Percentiles rank a stretch among this genome's conserved stretches.
Evolutionary conservation across 1,140 invertebrate genomes (phyloP).

Genomic region (Bombus vancouverensis): DNA sequence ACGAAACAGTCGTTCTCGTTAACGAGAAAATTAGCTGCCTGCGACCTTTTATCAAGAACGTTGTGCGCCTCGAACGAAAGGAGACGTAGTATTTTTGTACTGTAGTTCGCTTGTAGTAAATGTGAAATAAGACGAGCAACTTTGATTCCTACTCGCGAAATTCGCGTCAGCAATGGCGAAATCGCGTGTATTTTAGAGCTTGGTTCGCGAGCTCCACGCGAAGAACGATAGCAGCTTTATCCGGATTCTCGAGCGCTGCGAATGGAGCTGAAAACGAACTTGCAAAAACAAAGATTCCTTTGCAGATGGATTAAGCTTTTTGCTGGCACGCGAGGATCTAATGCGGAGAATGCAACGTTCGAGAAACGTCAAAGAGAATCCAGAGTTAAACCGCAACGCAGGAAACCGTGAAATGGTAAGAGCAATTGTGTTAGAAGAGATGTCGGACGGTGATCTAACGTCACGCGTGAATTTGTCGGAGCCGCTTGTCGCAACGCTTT

Average conservation of each 20-base stretch:
- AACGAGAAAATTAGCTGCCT: slow-evolving; percentile 66
- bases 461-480: slow-evolving; percentile 28
- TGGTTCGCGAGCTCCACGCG: background rate
- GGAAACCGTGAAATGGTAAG: background rate
- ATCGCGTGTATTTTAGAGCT: slow-evolving; percentile 49
- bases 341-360: background rate
- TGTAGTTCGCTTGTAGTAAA: slow-evolving; percentile 19
- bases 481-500: background rate
- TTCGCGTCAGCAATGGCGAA: slow-evolving; percentile 51
- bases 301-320: slow-evolving; percentile 4
- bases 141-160: slow-evolving; percentile 1
- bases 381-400: background rate
- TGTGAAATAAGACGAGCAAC: slow-evolving; percentile 12
- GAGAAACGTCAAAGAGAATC: background rate
- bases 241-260: background rate
- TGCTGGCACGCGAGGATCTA: slow-evolving; percentile 5
- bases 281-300: background rate
- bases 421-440: background rate
- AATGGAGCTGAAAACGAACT: background rate
- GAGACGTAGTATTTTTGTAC: background rate
- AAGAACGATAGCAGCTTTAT: background rate
- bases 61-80: background rate
- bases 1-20: slow-evolving; percentile 46
- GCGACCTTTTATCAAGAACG: slow-evolving; percentile 34
- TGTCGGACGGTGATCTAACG: background rate